phyloP scores from a whole-genome alignment of 2,797 vertebrate genomes.

The Peromyscus eremicus region DNA sequence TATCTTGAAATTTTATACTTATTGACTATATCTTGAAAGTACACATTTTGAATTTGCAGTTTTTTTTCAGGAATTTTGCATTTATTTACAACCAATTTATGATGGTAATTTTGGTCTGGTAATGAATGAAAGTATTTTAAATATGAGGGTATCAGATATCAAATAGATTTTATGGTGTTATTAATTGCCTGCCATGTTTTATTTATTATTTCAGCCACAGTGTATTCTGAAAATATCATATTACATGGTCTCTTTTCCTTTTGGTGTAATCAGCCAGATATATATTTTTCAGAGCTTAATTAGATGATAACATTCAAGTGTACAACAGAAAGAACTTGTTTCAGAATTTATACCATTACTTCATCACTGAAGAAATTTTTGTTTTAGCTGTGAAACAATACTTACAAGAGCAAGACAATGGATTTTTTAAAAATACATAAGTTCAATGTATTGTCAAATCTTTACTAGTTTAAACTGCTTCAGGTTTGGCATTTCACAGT shows the following conservation, averaged over 20 bases:
- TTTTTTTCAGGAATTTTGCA: not conserved
- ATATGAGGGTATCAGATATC: not conserved
- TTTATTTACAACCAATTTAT: not conserved
- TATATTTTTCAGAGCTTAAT: not conserved
- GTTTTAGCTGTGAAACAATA: not conserved
- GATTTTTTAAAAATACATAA: not conserved
- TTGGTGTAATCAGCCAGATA: not conserved
- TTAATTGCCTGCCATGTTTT: not conserved
- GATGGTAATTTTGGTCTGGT: not conserved
- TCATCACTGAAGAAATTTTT: not conserved
- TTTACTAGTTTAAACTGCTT: not conserved
- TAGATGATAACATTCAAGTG: not conserved
- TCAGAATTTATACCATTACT: not conserved
- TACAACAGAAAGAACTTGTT: not conserved
- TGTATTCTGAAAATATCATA: not conserved
- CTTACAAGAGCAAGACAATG: not conserved
- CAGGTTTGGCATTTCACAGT: not conserved
- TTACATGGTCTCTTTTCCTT: not conserved
- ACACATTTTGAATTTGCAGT: not conserved
- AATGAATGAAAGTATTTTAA: constrained; percentile 18
- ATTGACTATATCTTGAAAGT: not conserved
- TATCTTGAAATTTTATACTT: not conserved
- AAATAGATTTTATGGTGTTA: not conserved
- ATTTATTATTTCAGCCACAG: not conserved
- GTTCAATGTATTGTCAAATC: not conserved